Percentiles rank a stretch among this genome's conserved stretches.
Evolutionary conservation across 2,888 invertebrate genomes (phyloP).

Genomic region (Oegoconia quadripuncta): DNA sequence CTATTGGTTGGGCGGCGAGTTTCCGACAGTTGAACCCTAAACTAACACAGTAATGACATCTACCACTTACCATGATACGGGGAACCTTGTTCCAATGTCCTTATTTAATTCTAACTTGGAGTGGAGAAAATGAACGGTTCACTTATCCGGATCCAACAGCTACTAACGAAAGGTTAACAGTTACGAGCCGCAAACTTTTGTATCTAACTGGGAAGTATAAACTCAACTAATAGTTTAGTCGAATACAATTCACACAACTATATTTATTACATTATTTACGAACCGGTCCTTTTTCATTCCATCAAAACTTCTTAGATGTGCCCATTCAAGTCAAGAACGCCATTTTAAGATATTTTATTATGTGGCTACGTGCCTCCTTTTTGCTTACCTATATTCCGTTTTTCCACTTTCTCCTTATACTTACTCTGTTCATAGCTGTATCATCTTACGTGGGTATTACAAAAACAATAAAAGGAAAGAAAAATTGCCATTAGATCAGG

Average conservation of each 20-base stretch:
- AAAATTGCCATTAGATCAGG: constrained; percentile 43
- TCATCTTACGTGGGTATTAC: constrained; percentile 14
- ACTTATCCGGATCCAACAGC: constrained; percentile 21
- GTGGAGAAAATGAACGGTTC: constrained; percentile 33
- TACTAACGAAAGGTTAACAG: no score
- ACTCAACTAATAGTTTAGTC: no score
- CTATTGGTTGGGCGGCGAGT: constrained; percentile 20
- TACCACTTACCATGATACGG: constrained; percentile 42
- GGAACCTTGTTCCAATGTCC: constrained; percentile 34
- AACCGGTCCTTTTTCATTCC: constrained; percentile 9
- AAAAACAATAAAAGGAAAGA: constrained; percentile 19
- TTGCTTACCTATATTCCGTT: constrained; percentile 10
- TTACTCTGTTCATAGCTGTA: constrained; percentile 12
- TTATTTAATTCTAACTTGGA: constrained; percentile 33
- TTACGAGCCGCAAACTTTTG: no score
- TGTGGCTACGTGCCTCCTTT: constrained; percentile 1
- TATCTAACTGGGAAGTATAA: no score
- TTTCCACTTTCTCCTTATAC: constrained; percentile 13
- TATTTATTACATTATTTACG: no score
- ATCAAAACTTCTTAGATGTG: constrained; percentile 12
- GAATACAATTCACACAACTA: not conserved
- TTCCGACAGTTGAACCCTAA: constrained; percentile 47
- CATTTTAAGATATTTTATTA: constrained; percentile 18
- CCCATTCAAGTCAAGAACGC: constrained; percentile 14
- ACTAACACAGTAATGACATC: constrained; percentile 54